Conservation (phyloP, 2,888 invertebrate genomes). For the Drosophila neonasuta region DNA sequence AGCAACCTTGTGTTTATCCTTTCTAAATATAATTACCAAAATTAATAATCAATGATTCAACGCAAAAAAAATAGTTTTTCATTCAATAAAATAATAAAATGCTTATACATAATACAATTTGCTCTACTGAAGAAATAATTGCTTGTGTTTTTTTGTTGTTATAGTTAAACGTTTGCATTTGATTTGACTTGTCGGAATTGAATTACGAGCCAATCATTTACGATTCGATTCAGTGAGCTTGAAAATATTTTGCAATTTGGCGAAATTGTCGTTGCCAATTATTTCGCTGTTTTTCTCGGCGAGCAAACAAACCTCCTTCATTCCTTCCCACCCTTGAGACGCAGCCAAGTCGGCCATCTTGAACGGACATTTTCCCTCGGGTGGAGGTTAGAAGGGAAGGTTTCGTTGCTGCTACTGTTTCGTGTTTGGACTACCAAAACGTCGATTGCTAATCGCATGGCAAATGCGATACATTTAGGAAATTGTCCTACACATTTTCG, state of each 20-base stretch:
- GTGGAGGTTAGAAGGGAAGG: conserved; percentile 1
- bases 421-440: conserved; percentile 41
- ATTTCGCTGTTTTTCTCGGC: conserved; percentile 51
- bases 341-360: conserved; percentile 62
- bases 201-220: conserved; percentile 59
- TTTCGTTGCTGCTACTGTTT: conserved; percentile 57
- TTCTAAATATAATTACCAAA: too few species aligned
- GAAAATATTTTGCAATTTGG: conserved; percentile 70
- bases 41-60: neutral
- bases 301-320: conserved; percentile 52
- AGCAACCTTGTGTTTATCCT: too few species aligned
- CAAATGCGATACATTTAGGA: conserved; percentile 69
- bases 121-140: conserved; percentile 16
- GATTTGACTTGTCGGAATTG: conserved; percentile 39
- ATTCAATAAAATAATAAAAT: neutral
- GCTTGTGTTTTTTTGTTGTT: conserved; percentile 16
- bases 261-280: conserved; percentile 56
- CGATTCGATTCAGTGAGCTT: conserved; percentile 62
- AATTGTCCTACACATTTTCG: conserved; percentile 68
- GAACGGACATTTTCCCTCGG: conserved; percentile 38
- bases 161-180: conserved; percentile 24
- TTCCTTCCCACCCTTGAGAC: conserved; percentile 14
- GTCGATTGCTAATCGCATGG: conserved; percentile 64
- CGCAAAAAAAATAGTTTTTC: neutral
- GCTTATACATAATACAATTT: neutral